Conservation (phyloP, 2,797 vertebrate genomes). For the Myoxocephalus aenaeus region DNA sequence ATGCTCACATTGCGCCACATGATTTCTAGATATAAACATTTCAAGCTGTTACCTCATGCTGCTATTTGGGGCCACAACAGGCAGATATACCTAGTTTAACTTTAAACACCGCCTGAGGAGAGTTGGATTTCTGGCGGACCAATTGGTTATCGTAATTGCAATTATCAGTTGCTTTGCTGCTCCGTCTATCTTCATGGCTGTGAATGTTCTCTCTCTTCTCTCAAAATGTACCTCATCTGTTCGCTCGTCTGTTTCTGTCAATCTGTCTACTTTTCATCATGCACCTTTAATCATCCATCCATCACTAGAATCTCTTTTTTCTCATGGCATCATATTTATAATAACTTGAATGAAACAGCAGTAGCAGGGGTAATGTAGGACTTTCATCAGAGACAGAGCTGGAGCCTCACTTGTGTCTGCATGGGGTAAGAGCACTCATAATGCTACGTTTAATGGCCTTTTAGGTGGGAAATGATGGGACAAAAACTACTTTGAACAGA, state of each 20-base stretch:
- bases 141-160: conserved; percentile 30
- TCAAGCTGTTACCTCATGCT: conserved; percentile 64
- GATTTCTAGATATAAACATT: conserved; percentile 38
- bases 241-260: conserved; percentile 36
- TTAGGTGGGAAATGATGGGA: not conserved
- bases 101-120: conserved; percentile 39
- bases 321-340: conserved; percentile 35
- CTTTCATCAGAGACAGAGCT: conserved; percentile 44
- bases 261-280: conserved; percentile 12
- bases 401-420: conserved; percentile 30
- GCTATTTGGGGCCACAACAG: conserved; percentile 32
- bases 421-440: conserved; percentile 30
- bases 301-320: conserved; percentile 44
- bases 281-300: conserved; percentile 41
- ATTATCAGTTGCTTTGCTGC: conserved; percentile 27
- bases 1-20: conserved; percentile 22
- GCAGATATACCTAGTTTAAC: conserved; percentile 29
- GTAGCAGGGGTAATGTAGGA: conserved; percentile 57
- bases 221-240: conserved; percentile 33
- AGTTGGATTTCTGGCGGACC: conserved; percentile 30
- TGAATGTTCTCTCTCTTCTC: conserved; percentile 37
- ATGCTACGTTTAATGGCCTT: conserved; percentile 37
- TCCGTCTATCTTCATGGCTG: conserved; percentile 6
- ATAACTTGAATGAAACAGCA: conserved; percentile 30
- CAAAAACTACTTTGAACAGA: not conserved